Evolutionary conservation across 2,797 vertebrate genomes (phyloP), one percentile per base, ranked within the genome.

Genomic region (Molossus alvarezi): DNA sequence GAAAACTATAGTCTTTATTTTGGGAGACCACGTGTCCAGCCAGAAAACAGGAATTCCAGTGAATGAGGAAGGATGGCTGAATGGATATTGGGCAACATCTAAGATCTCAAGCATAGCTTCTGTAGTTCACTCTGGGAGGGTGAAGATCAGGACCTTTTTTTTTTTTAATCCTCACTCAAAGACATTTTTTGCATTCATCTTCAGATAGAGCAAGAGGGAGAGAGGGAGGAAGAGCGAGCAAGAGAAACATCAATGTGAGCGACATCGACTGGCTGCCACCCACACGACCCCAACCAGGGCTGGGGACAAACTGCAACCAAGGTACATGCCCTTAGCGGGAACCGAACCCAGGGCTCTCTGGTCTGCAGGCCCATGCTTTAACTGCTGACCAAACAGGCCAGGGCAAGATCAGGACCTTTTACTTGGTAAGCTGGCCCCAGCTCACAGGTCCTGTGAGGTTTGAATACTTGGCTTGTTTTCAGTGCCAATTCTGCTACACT

Each of bases 381-480:
- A 45, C 41, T 45, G 41, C 41, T 45, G 41, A 45, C 41, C 41
- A 45, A 45, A 45, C 41, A 5, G 41, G 41, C 41, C 20, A 69
- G 9, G 14, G 37, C 57, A 25, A 58, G 33, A 62, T 79, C 20
- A 69, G 53, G 53, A 79, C 25, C 8, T 80, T 58, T 62, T 88
- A 65, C 58, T 69, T 91, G 89, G 15, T 69, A 55, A 58, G 9
- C 71, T 14, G 33, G 13, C 45, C 18, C n/a, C 21, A 62, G 58
- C 5, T 91, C 4, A 4, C 13, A 33, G n/a, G 3, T 92, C 33
- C 11, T 84, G 10, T 14, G 55, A 81, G 6, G n/a, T 51, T 90
- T 55, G 62, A 90, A 12, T 80, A 51, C 21, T 80, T 86, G 33
- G 41, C 25, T 72, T 89, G 17, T 93, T 84, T 92, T 92, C 37